Conservation (phyloP, 1,140 invertebrate genomes). For the Camponotus floridanus region DNA sequence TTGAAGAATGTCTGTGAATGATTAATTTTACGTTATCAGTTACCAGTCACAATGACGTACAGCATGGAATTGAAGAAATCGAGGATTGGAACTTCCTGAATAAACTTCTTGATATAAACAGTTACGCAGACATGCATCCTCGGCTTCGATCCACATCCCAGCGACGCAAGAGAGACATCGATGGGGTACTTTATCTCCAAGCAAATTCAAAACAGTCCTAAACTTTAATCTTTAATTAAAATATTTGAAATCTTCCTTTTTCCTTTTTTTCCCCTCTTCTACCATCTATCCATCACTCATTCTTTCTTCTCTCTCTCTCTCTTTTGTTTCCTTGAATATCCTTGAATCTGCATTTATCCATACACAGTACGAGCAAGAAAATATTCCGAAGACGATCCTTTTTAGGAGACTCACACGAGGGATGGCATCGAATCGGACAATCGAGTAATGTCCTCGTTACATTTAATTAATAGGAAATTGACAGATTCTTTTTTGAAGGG, state of each 20-base stretch:
- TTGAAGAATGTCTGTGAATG: not conserved
- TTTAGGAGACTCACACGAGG: conserved; percentile 57
- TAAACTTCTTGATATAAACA: conserved; percentile 75
- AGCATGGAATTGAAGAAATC: conserved; percentile 61
- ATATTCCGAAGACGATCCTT: conserved; percentile 53
- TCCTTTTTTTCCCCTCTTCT: not conserved
- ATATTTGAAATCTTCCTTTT: not conserved
- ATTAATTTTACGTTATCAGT: conserved; percentile 63
- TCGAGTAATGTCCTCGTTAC: conserved; percentile 17
- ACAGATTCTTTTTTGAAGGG: conserved; percentile 16
- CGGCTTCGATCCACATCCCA: conserved; percentile 56
- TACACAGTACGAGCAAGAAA: conserved; percentile 30
- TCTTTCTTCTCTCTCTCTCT: not conserved
- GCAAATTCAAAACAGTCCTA: conserved; percentile 63
- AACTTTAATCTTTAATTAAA: conserved; percentile 44
- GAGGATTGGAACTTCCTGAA: conserved; percentile 63
- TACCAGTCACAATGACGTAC: conserved; percentile 59
- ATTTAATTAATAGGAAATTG: conserved; percentile 34
- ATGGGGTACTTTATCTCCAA: conserved; percentile 71
- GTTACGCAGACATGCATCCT: conserved; percentile 72
- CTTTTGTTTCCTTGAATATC: conserved; percentile 3
- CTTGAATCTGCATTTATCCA: conserved; percentile 26
- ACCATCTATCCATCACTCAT: not conserved
- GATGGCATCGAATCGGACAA: conserved; percentile 21
- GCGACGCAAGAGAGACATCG: conserved; percentile 78